Percentiles rank a stretch among this genome's conserved stretches.
Evolutionary conservation across 2,888 invertebrate genomes (phyloP).

Genomic region (Heliconius ismenius): DNA sequence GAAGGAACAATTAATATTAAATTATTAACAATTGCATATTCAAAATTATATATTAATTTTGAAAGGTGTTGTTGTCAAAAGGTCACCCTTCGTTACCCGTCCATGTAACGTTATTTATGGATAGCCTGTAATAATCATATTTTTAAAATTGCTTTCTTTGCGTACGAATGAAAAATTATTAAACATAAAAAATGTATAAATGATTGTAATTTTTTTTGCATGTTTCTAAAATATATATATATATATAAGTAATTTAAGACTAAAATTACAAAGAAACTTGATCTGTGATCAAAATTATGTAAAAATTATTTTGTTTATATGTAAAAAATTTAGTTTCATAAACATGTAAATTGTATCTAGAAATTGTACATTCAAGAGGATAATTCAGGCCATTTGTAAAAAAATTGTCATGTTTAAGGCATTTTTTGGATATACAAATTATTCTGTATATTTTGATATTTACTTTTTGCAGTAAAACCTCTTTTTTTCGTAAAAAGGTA

Average conservation of each 20-base stretch:
- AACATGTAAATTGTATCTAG: constrained; percentile 7
- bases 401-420: background rate
- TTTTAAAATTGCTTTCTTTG: no score
- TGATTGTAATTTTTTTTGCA: background rate
- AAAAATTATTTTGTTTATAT: constrained; percentile 13
- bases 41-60: no score
- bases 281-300: constrained; percentile 56
- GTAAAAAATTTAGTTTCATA: constrained; percentile 7
- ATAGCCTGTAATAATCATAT: no score
- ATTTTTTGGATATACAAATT: background rate
- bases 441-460: background rate
- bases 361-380: constrained; percentile 7
- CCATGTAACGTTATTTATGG: no score
- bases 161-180: no score
- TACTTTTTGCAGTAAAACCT: background rate
- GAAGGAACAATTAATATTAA: no score
- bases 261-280: constrained; percentile 40
- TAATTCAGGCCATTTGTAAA: background rate
- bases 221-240: background rate
- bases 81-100: no score
- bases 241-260: constrained; percentile 3
- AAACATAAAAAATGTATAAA: no score
- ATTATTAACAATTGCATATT: no score
- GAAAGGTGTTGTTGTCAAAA: no score
- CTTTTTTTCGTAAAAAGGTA: background rate